Evolutionary conservation across 2,113 vertebrate species (phyloP), one percentile per base, ranked within the genome.

Genomic region (Callopanchax toddi): DNA sequence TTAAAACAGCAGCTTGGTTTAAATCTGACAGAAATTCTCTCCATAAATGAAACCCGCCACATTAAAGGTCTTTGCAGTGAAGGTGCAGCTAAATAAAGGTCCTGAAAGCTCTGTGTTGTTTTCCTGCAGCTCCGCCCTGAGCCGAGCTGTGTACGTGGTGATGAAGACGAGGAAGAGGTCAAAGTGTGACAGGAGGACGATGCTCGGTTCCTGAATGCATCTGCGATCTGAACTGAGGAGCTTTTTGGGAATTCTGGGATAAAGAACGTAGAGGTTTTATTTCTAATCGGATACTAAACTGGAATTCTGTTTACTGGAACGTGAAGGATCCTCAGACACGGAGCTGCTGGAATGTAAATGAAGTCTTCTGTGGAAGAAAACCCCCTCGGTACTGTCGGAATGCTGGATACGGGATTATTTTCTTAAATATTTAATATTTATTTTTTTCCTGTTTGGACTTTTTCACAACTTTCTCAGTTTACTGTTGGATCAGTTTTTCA

Each of bases 101-200:
- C 36, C 64, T 68, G 8, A 51, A 3, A 3, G 23, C 26, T 78
- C 8, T 29, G 25, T 67, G 34, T 51, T 39, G 42, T 49, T 58
- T 46, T 74, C 21, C 62, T 58, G 34, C 82, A 91, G 89, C 69
- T 77, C 46, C 22, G 13, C 20, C 48, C 73, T 32, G 62, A 67
- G 26, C 50, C 5, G 5, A 13, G 10, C 48, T n/a, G n/a, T 20
- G 42, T 18, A 20, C n/a, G 42, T 6, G 54, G 4, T 5, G 44
- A 37, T 18, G 54, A 58, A 3, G 65, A 55, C 2, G 59, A 63
- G 44, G 49, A 63, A 15, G 48, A 63, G 16, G 29, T 48, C 53
- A 59, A 53, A 36, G 37, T 17, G 7, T 52, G 48, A 32, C 17
- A 16, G 51, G 3, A 13, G 9, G 23, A 39, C 4, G n/a, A 21